Percentiles rank a stretch among this genome's conserved stretches.
Conservation (phyloP, 2,113 vertebrate species). For the Indicator maculatus region DNA sequence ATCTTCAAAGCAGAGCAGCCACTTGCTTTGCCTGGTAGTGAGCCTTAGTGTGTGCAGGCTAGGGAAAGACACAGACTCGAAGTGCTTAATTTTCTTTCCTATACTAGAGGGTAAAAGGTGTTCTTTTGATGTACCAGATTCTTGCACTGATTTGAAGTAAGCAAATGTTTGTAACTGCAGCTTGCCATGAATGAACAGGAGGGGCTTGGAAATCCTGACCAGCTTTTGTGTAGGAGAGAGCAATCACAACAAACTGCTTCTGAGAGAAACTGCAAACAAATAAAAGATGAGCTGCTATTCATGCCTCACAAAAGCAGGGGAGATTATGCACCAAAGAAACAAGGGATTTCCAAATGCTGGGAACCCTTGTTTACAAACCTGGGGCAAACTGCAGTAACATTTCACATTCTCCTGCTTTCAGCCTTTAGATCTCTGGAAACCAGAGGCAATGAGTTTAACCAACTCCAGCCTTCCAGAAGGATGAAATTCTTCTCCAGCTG, state of each 20-base stretch:
- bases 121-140: constrained; percentile 19
- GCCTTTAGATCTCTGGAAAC: background rate
- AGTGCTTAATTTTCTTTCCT: background rate
- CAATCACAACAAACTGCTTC: constrained; percentile 55
- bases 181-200: constrained; percentile 47
- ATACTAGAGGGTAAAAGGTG: background rate
- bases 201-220: constrained; percentile 33
- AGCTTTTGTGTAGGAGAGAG: constrained; percentile 68
- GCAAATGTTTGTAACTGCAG: constrained; percentile 3
- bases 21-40: background rate
- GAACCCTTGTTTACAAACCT: background rate
- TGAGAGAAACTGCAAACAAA: constrained; percentile 58
- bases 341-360: constrained; percentile 11
- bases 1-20: background rate
- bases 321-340: background rate
- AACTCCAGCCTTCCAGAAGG: background rate
- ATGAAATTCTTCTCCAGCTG: background rate
- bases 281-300: constrained; percentile 54
- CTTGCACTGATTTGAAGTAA: constrained; percentile 14
- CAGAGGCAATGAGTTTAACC: background rate
- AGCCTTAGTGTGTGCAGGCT: background rate
- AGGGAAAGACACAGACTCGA: background rate
- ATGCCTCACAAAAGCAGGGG: background rate
- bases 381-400: background rate
- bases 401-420: background rate